Evolutionary conservation across 1,140 invertebrate genomes (phyloP), one percentile per base, ranked within the genome.

Genomic region (Drosophila elegans): DNA sequence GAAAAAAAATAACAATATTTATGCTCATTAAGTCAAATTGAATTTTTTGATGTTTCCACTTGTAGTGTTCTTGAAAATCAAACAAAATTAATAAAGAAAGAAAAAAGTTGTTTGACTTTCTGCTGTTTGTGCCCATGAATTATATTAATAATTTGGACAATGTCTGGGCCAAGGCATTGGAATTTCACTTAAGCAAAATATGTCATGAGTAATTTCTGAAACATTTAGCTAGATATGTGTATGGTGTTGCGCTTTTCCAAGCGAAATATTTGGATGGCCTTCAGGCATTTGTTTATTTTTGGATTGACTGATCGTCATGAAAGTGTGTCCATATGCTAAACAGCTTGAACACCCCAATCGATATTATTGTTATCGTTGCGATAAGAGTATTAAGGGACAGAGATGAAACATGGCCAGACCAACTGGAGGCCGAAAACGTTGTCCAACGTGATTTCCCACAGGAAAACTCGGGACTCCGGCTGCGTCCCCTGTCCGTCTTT

Each of bases 31-130:
- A 67, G 74, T 54, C 38, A 55, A 39, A 61, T 39, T 59, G 61
- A 82, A 75, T 62, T 69, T 67, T 49, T 38, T 27, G 36, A 60
- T 42, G 16, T 42, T 60, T 56, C 54, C 55, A 60, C 71, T 41
- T 52, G 55, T 80, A 39, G 51, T 66, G 69, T 59, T 78, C 69
- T 82, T 78, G 55, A 67, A 77, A 71, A 62, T 73, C 53, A 60
- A 78, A 49, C 42, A 45, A 68, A 60, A 69, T 53, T 46, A 32
- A 44, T 42, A 21, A 42, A 51, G 13, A 32, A 41, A 36, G 45
- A 51, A 16, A 13, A 12, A 38, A 3, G 34, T 51, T 55, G 32
- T 21, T 21, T 44, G 25, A 34, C 27, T 53, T 54, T 69, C 72
- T 71, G 54, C 25, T 63, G 42, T 69, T 51, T 42, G 56, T 64